Evolutionary conservation across 2,888 invertebrate species (phyloP), one percentile per base, ranked within the genome.

Genomic region (Leucania comma): DNA sequence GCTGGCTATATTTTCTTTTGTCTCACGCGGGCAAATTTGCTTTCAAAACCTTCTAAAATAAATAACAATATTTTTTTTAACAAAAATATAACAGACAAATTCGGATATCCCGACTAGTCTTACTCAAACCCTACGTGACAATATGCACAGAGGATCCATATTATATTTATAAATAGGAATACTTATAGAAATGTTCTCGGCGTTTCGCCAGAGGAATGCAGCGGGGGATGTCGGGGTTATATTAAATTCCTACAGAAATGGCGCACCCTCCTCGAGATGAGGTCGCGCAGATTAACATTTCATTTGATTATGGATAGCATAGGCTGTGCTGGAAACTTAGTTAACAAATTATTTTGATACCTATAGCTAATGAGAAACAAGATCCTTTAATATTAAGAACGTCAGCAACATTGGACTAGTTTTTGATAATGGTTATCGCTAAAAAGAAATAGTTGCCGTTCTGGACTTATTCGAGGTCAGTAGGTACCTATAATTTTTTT

Each of bases 211-310:
- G 50, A 66, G 90, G 90, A 88, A 90, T 90, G 90, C 88, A 85
- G 72, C 78, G 81, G 68, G 72, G 72, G 72, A 57, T 53, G 75
- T 54, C 75, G 78, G 61, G 57, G 69, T 88, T 87, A 90, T 94
- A 94, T 94, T 94, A 94, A 94, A 94, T 94, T 93, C 94, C 91
- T 82, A 42, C 60, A 64, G 86, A 82, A 88, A 89, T 89, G 88
- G 75, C 77, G 68, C 78, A 64, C 78, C 78, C 75, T 68, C 68
- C 66, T 65, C 61, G 74, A 68, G 77, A 81, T 73, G 80, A 70
- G 78, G 69, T 65, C 75, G 81, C 68, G 59, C 59, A 82, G 78
- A 86, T 83, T 81, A 77, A 72, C 67, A 73, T 83, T 81, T 82
- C 63, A 82, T 85, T 85, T 68, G 61, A 80, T 78, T 80, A 68